Conservation (phyloP, 92 coral and sea anemone genomes). For the Umimayanthus kanabou region DNA sequence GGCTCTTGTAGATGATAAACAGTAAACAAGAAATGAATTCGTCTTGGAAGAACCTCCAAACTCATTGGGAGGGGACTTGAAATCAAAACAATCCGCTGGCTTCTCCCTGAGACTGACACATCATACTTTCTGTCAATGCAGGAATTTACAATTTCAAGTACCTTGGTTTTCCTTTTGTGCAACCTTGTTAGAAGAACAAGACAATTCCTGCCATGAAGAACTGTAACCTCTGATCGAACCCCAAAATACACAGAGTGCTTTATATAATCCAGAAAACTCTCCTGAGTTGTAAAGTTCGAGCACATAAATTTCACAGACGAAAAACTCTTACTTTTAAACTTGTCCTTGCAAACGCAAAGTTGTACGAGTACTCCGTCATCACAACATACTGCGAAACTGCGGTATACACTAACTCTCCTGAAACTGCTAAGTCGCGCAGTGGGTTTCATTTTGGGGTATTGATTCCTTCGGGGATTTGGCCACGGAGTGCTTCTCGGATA, state of each 20-base stretch:
- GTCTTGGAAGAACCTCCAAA: conserved; percentile 57
- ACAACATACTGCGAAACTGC: conserved; percentile 74
- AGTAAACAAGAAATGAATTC: conserved; percentile 71
- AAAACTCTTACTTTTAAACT: conserved; percentile 21
- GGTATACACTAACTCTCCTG: conserved; percentile 83
- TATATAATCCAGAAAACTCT: conserved; percentile 53
- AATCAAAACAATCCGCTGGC: conserved; percentile 59
- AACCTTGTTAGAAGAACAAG: conserved; percentile 74
- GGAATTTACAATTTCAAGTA: conserved; percentile 77
- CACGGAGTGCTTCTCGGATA: conserved; percentile 43
- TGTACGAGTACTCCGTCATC: conserved; percentile 73
- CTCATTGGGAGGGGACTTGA: conserved; percentile 67
- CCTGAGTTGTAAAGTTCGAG: conserved; percentile 59
- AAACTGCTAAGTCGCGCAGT: conserved; percentile 50
- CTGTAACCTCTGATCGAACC: conserved; percentile 61
- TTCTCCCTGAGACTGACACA: conserved; percentile 67
- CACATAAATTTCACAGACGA: conserved; percentile 48
- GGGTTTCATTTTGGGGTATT: conserved; percentile 32
- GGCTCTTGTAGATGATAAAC: conserved; percentile 73
- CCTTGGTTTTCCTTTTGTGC: conserved; percentile 53
- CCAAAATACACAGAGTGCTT: conserved; percentile 67
- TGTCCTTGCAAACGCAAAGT: conserved; percentile 70
- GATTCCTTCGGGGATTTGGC: conserved; percentile 31
- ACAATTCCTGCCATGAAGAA: conserved; percentile 65
- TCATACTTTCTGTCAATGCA: conserved; percentile 63